Evolutionary conservation across 2,888 invertebrate species (phyloP).

Genomic region (Gonocerus acuteangulatus): DNA sequence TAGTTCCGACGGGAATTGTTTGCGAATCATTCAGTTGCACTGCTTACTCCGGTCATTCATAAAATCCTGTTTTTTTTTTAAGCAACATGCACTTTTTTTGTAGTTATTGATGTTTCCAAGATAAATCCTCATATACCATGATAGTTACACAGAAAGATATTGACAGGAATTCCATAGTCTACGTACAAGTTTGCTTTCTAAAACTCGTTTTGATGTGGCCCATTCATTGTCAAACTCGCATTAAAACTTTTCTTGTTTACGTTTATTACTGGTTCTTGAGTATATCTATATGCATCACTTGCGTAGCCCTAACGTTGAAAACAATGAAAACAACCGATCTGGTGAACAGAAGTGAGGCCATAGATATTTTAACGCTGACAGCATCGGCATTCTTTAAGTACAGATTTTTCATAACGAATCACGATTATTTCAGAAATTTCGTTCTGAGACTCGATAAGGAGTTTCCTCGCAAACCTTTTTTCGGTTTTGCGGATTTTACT

Average conservation of each 20-base stretch:
- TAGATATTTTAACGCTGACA: conserved; percentile 30
- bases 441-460: not conserved
- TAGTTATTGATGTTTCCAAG: too few relatives aligned
- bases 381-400: conserved; percentile 26
- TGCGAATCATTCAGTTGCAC: too few relatives aligned
- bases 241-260: not conserved
- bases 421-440: conserved; percentile 5
- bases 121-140: too few relatives aligned
- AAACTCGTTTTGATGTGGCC: conserved; percentile 1
- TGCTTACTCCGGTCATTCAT: too few relatives aligned
- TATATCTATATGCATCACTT: not conserved
- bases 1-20: too few relatives aligned
- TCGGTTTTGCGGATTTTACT: not conserved
- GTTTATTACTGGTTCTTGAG: not conserved
- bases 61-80: too few relatives aligned
- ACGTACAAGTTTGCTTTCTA: not conserved
- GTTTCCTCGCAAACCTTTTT: not conserved
- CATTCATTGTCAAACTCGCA: not conserved
- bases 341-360: conserved; percentile 30
- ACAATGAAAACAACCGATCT: conserved; percentile 21
- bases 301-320: conserved; percentile 9
- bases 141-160: too few relatives aligned
- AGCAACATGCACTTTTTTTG: too few relatives aligned
- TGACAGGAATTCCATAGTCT: not conserved
- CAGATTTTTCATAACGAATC: conserved; percentile 21